phyloP scores from a whole-genome alignment of 2,113 vertebrate genomes.

The Hippopotamus amphibius region DNA sequence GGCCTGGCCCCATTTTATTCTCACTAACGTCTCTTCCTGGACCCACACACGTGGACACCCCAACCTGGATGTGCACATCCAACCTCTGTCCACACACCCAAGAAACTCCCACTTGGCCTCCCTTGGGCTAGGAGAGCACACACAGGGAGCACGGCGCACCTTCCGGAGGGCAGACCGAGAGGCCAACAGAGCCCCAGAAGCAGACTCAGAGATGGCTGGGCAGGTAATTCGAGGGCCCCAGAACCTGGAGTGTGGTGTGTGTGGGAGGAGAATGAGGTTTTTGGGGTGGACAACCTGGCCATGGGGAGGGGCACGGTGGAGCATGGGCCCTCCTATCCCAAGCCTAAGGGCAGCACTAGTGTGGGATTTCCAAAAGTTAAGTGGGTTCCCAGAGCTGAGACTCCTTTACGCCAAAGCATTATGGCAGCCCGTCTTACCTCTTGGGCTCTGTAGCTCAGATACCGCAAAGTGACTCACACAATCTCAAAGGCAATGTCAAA shows the following conservation, averaged over 20 bases:
- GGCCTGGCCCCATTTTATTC: not conserved
- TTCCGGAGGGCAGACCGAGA: not conserved
- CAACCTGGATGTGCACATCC: not conserved
- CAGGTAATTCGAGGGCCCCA: not conserved
- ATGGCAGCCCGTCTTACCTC: not conserved
- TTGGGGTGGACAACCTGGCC: not conserved
- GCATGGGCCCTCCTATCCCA: not conserved
- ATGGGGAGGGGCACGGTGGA: too few relatives aligned
- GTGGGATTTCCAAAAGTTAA: not conserved
- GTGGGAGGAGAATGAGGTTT: not conserved
- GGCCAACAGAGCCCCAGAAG: not conserved
- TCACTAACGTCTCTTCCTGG: not conserved
- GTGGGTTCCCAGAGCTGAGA: not conserved
- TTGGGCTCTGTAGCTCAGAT: not conserved
- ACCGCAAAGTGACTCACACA: not conserved
- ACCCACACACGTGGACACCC: not conserved
- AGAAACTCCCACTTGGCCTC: accelerated
- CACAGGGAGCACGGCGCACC: not conserved
- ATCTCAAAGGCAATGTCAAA: not conserved
- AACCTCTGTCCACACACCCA: accelerated
- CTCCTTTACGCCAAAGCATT: not conserved
- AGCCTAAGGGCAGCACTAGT: not conserved
- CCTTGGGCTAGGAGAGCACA: not conserved
- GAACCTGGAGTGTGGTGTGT: not conserved
- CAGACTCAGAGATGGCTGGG: not conserved